Evolutionary conservation across 2,888 invertebrate genomes (phyloP).

Genomic region (Cerastis rubricosa): DNA sequence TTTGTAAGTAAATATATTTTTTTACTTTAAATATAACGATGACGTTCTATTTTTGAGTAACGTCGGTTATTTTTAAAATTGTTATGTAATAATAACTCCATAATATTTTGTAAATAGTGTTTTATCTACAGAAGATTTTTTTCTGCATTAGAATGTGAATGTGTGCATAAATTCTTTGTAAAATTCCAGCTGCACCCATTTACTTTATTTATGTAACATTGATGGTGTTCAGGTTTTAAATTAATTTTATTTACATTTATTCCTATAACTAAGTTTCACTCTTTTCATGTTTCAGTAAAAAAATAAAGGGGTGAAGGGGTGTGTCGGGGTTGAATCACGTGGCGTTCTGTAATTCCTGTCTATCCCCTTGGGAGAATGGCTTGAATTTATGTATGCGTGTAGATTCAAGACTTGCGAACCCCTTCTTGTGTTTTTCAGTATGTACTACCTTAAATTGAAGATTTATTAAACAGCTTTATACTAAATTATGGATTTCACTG

Average conservation of each 20-base stretch:
- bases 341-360: constrained; percentile 48
- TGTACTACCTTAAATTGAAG: background rate
- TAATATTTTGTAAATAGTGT: background rate
- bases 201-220: background rate
- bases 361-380: constrained; percentile 25
- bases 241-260: background rate
- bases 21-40: background rate
- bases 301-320: constrained; percentile 11
- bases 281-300: constrained; percentile 16
- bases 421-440: constrained; percentile 13
- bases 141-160: constrained; percentile 9
- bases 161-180: constrained; percentile 2
- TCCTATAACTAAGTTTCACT: background rate
- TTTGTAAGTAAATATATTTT: background rate
- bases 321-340: constrained; percentile 19
- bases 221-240: background rate
- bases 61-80: background rate
- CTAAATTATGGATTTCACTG: background rate
- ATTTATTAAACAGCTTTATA: background rate
- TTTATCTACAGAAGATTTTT: background rate
- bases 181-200: constrained; percentile 13
- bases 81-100: background rate
- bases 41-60: background rate
- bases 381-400: constrained; percentile 45
- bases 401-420: constrained; percentile 10